These are phyloP conservation scores for Gymnothorax javanicus DNA, from an alignment of 2,797 vertebrate species.

Conservation along the genomic window DNA sequence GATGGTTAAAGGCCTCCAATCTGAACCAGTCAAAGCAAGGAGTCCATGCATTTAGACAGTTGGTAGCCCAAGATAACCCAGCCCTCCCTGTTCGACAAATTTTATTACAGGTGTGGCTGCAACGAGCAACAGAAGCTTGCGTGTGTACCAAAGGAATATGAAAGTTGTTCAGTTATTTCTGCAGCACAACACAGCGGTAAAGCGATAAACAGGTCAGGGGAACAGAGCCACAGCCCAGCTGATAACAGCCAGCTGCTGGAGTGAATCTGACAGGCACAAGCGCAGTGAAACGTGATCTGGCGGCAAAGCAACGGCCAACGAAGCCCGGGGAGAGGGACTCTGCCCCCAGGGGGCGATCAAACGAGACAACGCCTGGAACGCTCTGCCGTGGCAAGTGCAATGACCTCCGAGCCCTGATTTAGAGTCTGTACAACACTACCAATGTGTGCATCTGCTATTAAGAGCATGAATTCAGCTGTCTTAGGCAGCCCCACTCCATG, in stretches of 20 bases:
- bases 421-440: neutral
- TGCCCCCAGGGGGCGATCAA: neutral
- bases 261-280: slow-evolving; percentile 10
- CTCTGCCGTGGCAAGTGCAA: neutral
- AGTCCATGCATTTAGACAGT: neutral
- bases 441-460: neutral
- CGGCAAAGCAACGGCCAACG: neutral
- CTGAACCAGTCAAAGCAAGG: neutral
- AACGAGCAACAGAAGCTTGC: neutral
- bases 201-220: neutral
- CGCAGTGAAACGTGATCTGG: neutral
- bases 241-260: slow-evolving; percentile 18
- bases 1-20: neutral
- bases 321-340: slow-evolving; percentile 1
- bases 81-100: too few species aligned
- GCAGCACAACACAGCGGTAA: neutral
- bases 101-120: neutral
- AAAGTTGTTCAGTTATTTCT: neutral
- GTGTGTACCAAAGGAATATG: neutral
- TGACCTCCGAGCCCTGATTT: neutral
- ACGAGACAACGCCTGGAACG: neutral
- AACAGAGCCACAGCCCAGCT: neutral
- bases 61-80: too few species aligned
- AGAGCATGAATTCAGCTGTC: too few species aligned
- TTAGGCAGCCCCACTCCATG: too few species aligned